Conservation (phyloP, 2,888 invertebrate genomes). For the Acanthococcus lagerstroemiae region DNA sequence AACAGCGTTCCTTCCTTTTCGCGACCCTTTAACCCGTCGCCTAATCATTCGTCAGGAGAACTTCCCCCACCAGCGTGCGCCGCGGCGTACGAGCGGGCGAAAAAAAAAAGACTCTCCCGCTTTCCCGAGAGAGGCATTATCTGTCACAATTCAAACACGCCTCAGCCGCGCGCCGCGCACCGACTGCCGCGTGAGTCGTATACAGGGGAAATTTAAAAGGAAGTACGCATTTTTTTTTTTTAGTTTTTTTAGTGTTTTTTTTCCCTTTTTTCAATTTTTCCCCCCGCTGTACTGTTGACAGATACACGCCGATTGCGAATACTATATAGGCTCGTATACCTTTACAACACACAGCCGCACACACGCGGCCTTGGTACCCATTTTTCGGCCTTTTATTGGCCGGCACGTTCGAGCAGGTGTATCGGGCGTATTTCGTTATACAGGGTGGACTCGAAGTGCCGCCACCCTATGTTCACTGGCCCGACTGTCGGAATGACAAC, state of each 20-base stretch:
- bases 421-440: too few species aligned
- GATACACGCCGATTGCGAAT: neutral
- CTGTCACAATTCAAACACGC: slow-evolving; percentile 25
- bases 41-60: slow-evolving; percentile 12
- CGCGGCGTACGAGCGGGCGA: slow-evolving; percentile 4
- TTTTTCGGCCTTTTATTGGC: too few species aligned
- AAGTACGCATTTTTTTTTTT: slow-evolving; percentile 1
- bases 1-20: slow-evolving; percentile 22
- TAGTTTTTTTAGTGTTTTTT: neutral
- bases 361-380: too few species aligned
- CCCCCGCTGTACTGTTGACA: too few species aligned
- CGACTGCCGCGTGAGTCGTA: neutral
- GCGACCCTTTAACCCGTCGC: slow-evolving; percentile 17
- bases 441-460: too few species aligned
- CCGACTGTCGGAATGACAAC: too few species aligned
- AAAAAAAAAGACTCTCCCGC: slow-evolving; percentile 12
- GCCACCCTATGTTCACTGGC: too few species aligned
- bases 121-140: slow-evolving; percentile 29
- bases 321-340: neutral
- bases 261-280: neutral
- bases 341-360: too few species aligned
- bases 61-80: slow-evolving; percentile 13
- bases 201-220: neutral
- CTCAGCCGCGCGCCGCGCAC: neutral
- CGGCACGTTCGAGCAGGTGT: too few species aligned